Conservation (phyloP, 2,113 vertebrate genomes). For the Mastomys natalensis region DNA sequence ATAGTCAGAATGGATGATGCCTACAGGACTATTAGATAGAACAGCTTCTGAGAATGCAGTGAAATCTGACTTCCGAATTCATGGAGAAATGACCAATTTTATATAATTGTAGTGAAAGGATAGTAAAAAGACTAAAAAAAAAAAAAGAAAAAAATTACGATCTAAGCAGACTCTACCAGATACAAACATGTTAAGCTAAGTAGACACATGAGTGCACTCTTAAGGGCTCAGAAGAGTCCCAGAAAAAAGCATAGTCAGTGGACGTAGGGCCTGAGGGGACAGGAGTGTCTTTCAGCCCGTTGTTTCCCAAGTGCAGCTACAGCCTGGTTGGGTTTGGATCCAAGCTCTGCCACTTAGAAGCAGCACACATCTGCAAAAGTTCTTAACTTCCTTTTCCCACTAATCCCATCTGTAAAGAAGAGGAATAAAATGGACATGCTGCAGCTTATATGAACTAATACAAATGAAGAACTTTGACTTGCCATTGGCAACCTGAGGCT, state of each 20-base stretch:
- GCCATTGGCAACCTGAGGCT: not conserved
- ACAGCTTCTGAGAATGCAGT: conserved; percentile 8
- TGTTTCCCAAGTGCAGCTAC: not conserved
- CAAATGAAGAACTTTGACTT: not conserved
- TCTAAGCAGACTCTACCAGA: not conserved
- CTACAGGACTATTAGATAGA: conserved; percentile 25
- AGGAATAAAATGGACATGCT: not conserved
- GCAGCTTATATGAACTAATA: not conserved
- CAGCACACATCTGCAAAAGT: not conserved
- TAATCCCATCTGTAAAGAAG: not conserved
- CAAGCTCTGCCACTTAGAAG: not conserved
- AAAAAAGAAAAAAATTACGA: not conserved
- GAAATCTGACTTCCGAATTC: conserved; percentile 34
- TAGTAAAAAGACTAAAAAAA: conserved; percentile 46
- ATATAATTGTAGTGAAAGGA: not conserved
- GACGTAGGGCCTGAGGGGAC: rapidly evolving
- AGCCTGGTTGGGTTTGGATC: not conserved
- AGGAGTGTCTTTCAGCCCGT: not conserved
- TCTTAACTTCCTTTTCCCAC: not conserved
- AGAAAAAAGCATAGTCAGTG: not conserved
- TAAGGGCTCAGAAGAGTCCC: not conserved
- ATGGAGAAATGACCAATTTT: conserved; percentile 43
- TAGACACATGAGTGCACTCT: not conserved
- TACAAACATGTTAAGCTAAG: not conserved
- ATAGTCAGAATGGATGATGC: conserved; percentile 6